Base-by-base conservation (phyloP, 2,888 invertebrate genomes). In the Chironomus tentans region DNA sequence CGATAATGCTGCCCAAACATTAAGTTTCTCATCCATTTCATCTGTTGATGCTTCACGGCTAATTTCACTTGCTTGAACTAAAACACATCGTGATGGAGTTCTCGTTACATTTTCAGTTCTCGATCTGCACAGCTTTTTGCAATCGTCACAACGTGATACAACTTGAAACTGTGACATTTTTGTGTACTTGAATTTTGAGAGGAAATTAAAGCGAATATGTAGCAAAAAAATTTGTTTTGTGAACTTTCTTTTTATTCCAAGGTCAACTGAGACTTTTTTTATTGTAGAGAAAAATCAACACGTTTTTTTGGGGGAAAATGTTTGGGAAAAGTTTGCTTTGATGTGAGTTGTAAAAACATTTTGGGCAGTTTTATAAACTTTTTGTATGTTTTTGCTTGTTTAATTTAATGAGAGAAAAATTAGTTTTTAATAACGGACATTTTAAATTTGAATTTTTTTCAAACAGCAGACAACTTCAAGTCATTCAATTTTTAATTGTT, bases 241-340 rank as follows among this genome's bases (percentile, higher is more conserved):
- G 56, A 47, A 28, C 56, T 56, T 56, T 56, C 15, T 50, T 70
- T 47, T 70, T 38, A 22, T 56, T 22, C 21, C 71, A 71, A 73
- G 72, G 72, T 28, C 46, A 18, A 73, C 72, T 38, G 61, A n/a
- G 62, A 73, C 38, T 38, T 28, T 28, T 28, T 28, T 28, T 7
- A 4, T 2, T 38, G 10, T 38, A 1, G 28, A 4, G 38, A 38
- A 38, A 38, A 38, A 38, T 38, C 38, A 38, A 38, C 38, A 38
- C 38, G 38, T 38, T 38, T 38, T 38, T 38, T 38, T 28, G 28
- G 28, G 38, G 38, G 1, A 38, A 10, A 38, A 38, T 38, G 7
- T 10, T 38, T 10, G 2, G 38, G 10, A 38, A 38, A 38, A 38
- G 38, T 38, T 38, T 38, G 38, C 38, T 38, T 38, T 38, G 38